Evolutionary conservation across 2,888 invertebrate species (phyloP).

Genomic region (Eupithecia centaureata): DNA sequence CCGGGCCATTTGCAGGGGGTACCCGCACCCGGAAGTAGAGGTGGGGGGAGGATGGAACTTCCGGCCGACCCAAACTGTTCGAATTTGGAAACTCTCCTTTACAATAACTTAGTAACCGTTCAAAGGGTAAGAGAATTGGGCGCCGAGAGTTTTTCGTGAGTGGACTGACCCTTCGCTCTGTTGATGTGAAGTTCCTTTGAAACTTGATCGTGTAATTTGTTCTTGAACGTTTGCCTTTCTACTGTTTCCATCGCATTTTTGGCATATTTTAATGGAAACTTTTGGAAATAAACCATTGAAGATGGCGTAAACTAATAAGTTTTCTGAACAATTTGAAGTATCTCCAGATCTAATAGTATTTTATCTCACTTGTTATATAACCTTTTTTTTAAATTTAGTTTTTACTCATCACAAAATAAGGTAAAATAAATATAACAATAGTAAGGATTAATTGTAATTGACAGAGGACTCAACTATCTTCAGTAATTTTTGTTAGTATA

Average conservation of each 20-base stretch:
- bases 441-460: no score
- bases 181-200: conserved; percentile 28
- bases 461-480: no score
- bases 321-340: background rate
- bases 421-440: no score
- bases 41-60: conserved; percentile 41
- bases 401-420: no score
- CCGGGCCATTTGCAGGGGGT: conserved; percentile 49
- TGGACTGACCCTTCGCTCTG: conserved; percentile 34
- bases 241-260: background rate
- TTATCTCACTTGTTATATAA: no score
- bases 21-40: conserved; percentile 43
- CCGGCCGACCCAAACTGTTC: conserved; percentile 42
- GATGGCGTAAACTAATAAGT: background rate
- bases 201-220: conserved; percentile 28
- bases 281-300: conserved; percentile 3
- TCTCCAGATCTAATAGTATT: background rate
- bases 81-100: conserved; percentile 36
- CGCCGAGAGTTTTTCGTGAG: conserved; percentile 31
- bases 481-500: no score
- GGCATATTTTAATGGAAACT: conserved; percentile 9
- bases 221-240: conserved; percentile 16
- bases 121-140: conserved; percentile 34
- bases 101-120: conserved; percentile 41
- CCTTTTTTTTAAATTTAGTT: no score